Conservation (phyloP, 2,113 vertebrate genomes). For the Collichthys lucidus region DNA sequence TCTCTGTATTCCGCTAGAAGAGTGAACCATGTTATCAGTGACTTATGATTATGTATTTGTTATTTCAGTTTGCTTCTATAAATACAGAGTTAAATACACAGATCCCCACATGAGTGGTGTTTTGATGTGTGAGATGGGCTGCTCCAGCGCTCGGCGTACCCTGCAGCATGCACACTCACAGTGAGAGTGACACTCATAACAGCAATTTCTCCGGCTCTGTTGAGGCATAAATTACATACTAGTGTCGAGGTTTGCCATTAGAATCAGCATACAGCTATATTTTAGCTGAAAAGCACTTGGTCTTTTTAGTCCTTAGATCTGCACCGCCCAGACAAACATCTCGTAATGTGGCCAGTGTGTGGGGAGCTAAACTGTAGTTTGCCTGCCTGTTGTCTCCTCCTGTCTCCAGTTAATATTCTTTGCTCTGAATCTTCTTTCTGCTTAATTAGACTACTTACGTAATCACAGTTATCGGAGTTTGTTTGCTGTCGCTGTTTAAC, state of each 20-base stretch:
- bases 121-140: slow-evolving; percentile 53
- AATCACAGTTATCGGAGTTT: slow-evolving; percentile 19
- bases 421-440: slow-evolving; percentile 33
- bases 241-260: slow-evolving; percentile 13
- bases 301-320: slow-evolving; percentile 3
- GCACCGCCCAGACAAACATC: slow-evolving; percentile 13
- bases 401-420: slow-evolving; percentile 39
- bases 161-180: slow-evolving; percentile 30
- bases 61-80: slow-evolving; percentile 48
- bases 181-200: slow-evolving; percentile 35
- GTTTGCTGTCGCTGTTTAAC: background rate
- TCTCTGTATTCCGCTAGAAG: slow-evolving; percentile 3
- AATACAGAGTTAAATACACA: slow-evolving; percentile 58
- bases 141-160: slow-evolving; percentile 16
- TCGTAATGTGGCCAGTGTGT: slow-evolving; percentile 27
- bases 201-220: slow-evolving; percentile 12
- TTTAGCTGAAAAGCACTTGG: slow-evolving; percentile 10
- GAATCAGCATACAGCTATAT: background rate
- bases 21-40: slow-evolving; percentile 16
- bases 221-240: slow-evolving; percentile 31
- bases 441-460: slow-evolving; percentile 31
- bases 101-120: slow-evolving; percentile 29
- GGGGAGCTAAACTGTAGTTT: slow-evolving; percentile 25
- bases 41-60: slow-evolving; percentile 33
- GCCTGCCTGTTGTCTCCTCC: slow-evolving; percentile 19